Conservation (phyloP, 2,888 invertebrate genomes). For the Eupithecia exiguata region DNA sequence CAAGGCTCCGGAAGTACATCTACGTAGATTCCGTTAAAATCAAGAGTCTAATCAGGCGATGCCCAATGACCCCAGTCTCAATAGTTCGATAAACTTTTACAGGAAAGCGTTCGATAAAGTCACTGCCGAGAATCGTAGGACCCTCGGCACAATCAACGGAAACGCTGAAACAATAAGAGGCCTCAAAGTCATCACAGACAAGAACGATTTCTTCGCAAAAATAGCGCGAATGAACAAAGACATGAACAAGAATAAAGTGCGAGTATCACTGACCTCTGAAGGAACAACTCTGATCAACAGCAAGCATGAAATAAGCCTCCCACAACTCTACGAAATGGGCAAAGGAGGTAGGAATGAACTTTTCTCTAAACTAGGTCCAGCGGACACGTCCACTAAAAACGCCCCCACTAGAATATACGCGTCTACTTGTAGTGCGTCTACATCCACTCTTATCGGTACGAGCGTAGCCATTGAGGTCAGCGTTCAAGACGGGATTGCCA, state of each 20-base stretch:
- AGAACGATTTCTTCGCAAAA: conserved; percentile 54
- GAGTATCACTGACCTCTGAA: conserved; percentile 50
- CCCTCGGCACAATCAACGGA: conserved; percentile 58
- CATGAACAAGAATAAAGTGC: conserved; percentile 50
- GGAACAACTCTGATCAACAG: conserved; percentile 51
- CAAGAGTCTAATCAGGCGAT: no score
- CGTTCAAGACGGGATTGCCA: not conserved
- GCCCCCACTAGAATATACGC: conserved; percentile 48
- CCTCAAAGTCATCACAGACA: conserved; percentile 53
- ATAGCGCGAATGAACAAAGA: conserved; percentile 50
- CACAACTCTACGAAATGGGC: conserved; percentile 46
- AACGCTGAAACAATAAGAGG: conserved; percentile 68
- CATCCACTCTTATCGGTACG: not conserved
- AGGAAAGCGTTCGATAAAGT: conserved; percentile 73
- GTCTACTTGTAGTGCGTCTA: not conserved
- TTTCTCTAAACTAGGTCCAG: conserved; percentile 48
- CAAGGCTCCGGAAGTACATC: no score
- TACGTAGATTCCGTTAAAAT: no score
- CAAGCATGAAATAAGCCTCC: conserved; percentile 41
- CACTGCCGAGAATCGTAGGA: conserved; percentile 63
- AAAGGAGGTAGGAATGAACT: conserved; percentile 44
- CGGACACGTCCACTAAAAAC: conserved; percentile 48
- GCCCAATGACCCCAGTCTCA: no score
- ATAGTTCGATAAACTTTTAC: no score
- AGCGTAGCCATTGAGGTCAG: conserved; percentile 4